Base-by-base conservation (phyloP, 37 sponge, comb jelly and placozoan species). In the Agelas oroides region DNA sequence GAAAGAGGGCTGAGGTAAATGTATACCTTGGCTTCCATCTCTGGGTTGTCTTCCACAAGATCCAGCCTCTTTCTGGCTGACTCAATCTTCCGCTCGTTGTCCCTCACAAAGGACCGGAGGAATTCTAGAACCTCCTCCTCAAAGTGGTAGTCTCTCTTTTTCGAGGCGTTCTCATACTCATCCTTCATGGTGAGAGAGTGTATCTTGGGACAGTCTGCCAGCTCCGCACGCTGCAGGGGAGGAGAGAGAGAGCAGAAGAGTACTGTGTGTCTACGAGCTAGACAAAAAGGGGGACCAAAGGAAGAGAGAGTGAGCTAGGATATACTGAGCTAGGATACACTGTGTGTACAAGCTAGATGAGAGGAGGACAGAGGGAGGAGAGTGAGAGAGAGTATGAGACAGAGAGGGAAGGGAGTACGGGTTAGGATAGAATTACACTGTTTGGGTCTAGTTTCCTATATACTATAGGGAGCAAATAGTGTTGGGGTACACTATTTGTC, bases 51-150 rank as follows among this genome's bases (percentile, higher is more conserved):
- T 59, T 97, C 91, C 18, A 84, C 84, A 24, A 84, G 87, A 20
- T 91, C 94, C 1, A 99, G 82, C 16, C 96, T 41, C 73, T 89
- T 93, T 89, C 95, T 99, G 73, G 87, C 90, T 3, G 59, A 56
- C 32, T 87, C 94, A 35, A 99, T 95, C 88, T 95, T 99, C 59
- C 92, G 77, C 27, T 99, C 97, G 52, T 95, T 95, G 33, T 95
- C 95, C 21, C 69, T 83, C 5, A 99, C 71, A 33, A 99, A 95
- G 27, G 53, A 19, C 18, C 66, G 24, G 25, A 91, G 82, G 36
- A 77, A 86, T 15, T 58, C 80, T 27, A 83, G 61, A 38, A 98
- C 99, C 76, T 99, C 99, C 58, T 97, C 96, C 60, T 99, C 99
- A 59, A 91, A 90, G 32, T 79, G 87, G 84, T 93, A 99, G 87